Evolutionary conservation across 2,888 invertebrate species (phyloP), one percentile per base, ranked within the genome.

Genomic region (Caenorhabditis japonica): DNA sequence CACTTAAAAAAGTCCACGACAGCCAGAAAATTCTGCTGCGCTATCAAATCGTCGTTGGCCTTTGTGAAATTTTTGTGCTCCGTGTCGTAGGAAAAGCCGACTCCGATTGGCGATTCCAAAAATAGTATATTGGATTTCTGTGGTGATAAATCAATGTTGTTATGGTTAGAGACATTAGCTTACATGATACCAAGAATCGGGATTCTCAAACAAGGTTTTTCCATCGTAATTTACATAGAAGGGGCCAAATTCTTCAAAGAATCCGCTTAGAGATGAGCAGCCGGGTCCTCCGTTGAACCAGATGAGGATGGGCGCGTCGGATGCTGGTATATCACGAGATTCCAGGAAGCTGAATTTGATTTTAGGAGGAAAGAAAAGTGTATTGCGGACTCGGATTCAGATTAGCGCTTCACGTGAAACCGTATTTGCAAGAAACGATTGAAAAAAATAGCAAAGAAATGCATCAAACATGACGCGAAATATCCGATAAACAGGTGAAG

Each of bases 101-200:
- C 82, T 10, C 84, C 84, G 21, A 84, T 80, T 13, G 90, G 90
- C 2, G 90, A 88, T 80, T 90, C 90, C 62, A 90, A 66, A 72
- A 88, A 90, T 38, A 90, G 75, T 71, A 90, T 88, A 79, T 90
- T 90, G 19, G 90, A 89, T 33, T 88, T 79, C 89, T 90, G 58
- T 39, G 81, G 38, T 27, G 19, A 7, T 5, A 19, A 27, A 25
- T 5, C 21, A 21, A 15, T 8, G n/a, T 10, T 17, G n/a, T 8
- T 2, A 19, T 13, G 4, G 4, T 34, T 39, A 3, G 27, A 8
- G 10, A 2, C 23, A 38, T 33, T 17, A 7, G 38, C 72, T 62
- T 43, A 85, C 85, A 70, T 77, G 81, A 70, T 88, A 86, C 87
- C 87, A 87, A 19, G 82, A 70, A 64, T 85, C 80, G 1, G 72